Percentiles rank a stretch among this genome's conserved stretches.
These are phyloP conservation scores for Coilia nasus DNA, from an alignment of 2,797 vertebrate species.

Conservation along the genomic window DNA sequence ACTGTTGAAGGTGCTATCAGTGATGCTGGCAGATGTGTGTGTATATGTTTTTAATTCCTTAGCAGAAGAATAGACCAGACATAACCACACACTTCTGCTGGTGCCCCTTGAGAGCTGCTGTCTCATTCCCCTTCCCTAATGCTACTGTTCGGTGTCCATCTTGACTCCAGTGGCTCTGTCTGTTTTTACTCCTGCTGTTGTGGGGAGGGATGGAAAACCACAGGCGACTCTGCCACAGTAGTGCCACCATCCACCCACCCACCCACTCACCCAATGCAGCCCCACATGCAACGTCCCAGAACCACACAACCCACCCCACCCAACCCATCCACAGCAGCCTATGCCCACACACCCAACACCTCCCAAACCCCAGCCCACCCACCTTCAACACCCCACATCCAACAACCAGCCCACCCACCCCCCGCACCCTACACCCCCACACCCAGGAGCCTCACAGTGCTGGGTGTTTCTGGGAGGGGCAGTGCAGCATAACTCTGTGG, in stretches of 20 bases:
- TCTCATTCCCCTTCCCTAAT: not conserved
- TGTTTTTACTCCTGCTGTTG: not conserved
- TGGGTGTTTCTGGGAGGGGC: not conserved
- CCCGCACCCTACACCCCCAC: not conserved
- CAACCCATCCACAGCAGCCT: not conserved
- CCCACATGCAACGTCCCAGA: not conserved
- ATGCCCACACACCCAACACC: not conserved
- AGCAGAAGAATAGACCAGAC: not conserved
- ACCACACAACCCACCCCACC: not conserved
- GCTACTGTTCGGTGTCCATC: not conserved
- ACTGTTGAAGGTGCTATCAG: no score
- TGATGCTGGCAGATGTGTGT: no score
- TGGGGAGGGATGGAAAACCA: not conserved
- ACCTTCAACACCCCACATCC: not conserved
- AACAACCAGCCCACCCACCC: not conserved
- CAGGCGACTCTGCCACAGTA: not conserved
- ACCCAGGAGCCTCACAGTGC: not conserved
- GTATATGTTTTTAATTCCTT: no score
- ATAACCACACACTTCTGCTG: not conserved
- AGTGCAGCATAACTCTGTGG: not conserved
- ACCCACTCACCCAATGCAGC: not conserved
- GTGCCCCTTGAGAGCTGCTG: not conserved
- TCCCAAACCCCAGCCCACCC: not conserved
- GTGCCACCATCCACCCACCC: not conserved
- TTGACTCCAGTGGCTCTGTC: not conserved